Evolutionary conservation across 1,140 invertebrate genomes (phyloP), one percentile per base, ranked within the genome.

Genomic region (Heliothis virescens): DNA sequence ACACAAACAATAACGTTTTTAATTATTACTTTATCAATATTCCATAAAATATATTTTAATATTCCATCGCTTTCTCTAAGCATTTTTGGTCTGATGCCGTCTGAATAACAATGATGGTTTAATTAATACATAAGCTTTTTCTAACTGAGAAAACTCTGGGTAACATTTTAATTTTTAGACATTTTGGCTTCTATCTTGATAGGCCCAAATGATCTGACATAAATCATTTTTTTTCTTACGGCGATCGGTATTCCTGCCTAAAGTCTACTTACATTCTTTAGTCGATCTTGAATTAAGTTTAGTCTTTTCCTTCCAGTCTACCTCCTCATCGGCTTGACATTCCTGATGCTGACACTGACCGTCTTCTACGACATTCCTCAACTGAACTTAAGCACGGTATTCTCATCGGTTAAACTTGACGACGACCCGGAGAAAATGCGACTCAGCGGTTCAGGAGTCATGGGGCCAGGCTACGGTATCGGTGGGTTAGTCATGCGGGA

Each of bases 361-460:
- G 96, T 98, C 2, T 97, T 98, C 91, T 98, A 98, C 91, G 97
- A 98, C 88, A 98, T 98, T 80, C 98, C 98, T 11, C 97, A 98
- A 95, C 95, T 98, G 82, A 98, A 98, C 90, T 93, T 98, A 41
- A 97, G 97, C 63, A 95, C 96, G 57, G 95, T 97, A 47, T 98
- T 98, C 89, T 96, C 97, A 77, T 95, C 97, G 47, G 95, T 96
- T 84, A 96, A 96, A 63, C 96, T 97, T 53, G 95, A 96, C 88
- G 85, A 95, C 4, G 96, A 96, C 79, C 96, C 96, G 0, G 96
- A 97, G 85, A 96, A 96, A 86, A 95, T 96, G 89, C 94, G 96
- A 18, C 91, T 96, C 83, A 94, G 95, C 84, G 87, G 95, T 74
- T 88, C 95, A 34, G 94, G 87, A 67, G 92, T 86, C 34, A 90